phyloP scores from a whole-genome alignment of 2,113 vertebrate species.

The Lasiurus borealis region DNA sequence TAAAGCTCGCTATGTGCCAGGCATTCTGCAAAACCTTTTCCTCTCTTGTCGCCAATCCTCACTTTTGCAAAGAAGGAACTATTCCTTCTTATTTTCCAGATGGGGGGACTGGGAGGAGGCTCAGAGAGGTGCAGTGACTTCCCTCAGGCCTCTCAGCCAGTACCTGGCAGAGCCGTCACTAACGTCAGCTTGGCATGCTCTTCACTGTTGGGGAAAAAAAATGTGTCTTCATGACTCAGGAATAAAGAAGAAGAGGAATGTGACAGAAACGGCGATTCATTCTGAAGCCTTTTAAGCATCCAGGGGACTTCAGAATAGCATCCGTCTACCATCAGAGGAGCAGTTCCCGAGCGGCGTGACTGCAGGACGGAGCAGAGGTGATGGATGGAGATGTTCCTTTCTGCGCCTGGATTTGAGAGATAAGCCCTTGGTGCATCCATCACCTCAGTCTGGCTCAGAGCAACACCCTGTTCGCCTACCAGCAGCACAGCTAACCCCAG shows the following conservation, averaged over 20 bases:
- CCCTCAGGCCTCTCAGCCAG: background rate
- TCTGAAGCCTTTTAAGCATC: background rate
- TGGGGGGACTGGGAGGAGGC: background rate
- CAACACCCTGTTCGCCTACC: conserved; percentile 18
- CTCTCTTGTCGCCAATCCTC: background rate
- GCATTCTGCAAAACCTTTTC: background rate
- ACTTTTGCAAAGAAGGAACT: background rate
- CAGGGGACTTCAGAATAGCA: background rate
- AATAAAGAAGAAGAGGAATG: background rate
- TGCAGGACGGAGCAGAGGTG: background rate
- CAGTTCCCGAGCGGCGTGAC: background rate
- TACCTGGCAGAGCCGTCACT: background rate
- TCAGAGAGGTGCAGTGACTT: conserved; percentile 42
- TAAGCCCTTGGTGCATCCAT: conserved; percentile 13
- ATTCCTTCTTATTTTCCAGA: background rate
- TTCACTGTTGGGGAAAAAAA: conserved; percentile 15
- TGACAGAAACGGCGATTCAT: background rate
- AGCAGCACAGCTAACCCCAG: background rate
- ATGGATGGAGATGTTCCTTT: background rate
- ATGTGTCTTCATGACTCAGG: background rate
- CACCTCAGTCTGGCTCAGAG: conserved; percentile 37
- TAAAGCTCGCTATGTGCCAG: background rate
- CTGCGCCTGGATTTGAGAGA: background rate
- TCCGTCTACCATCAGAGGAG: background rate
- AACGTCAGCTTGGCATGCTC: background rate